Evolutionary conservation across 2,113 vertebrate genomes (phyloP), one percentile per base, ranked within the genome.

Genomic region (Embiotoca jacksoni): DNA sequence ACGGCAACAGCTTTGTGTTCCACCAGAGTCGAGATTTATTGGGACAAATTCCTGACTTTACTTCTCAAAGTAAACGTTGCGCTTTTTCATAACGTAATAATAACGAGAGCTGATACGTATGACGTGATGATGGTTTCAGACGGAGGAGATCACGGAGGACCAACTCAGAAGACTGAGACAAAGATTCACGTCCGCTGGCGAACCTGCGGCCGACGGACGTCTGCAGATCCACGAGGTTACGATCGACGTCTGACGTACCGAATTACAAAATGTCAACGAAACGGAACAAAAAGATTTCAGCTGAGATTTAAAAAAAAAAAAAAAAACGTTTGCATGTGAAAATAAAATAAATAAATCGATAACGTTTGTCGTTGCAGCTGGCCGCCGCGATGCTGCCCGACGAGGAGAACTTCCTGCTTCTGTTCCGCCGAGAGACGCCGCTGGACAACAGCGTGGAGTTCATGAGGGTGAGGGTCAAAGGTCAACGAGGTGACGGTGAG

Each of bases 381-480:
- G 96, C 97, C 49, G 88, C 91, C 59, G 82, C 94, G 80, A 91
- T 98, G 86, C 89, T 99, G 59, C 94, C 96, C 0, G 95, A 97
- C 65, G 96, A 97, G 47, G 97, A 98, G 84, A 97, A 96, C 86
- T 99, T 99, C 83, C 93, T 99, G 58, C 93, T 98, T 64, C 87
- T 98, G 82, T 99, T 99, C 81, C 96, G 94, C 75, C 82, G 94
- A 78, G 98, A 99, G 93, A 94, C 95, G 1, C 96, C 96, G 2
- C 87, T 99, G 94, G 96, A 97, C 89, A 97, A 95, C 91, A 99
- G 98, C 0, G 97, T 99, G 88, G 97, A 98, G 92, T 99, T 99
- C 54, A 99, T 99, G 97, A 90, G 95, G 95, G 98, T 98, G 72
- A 85, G 96, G 94, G 46, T 75, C 62, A 62, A 72, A 77, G 65